Base-by-base conservation (phyloP, 2,888 invertebrate species). In the Cheilosia soror region DNA sequence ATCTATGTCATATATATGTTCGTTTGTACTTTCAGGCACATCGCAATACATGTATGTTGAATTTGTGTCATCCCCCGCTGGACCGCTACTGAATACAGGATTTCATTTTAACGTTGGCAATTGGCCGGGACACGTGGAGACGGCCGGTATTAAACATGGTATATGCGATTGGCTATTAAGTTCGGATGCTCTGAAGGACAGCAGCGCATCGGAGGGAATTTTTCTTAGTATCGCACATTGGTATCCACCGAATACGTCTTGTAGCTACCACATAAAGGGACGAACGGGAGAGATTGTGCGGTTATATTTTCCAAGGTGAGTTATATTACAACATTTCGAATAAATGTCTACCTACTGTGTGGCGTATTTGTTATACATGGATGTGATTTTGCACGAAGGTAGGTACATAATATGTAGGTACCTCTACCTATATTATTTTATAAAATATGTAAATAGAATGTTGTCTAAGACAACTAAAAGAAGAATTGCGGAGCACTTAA, bases 21-120 rank as follows among this genome's bases (percentile, higher is more conserved):
- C 20, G 58, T 81, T 57, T 77, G 15, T 75, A 57, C 55, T 76
- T 75, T 29, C 80, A 92, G 92, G 98, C 11, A 98, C 98, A 57
- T 97, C 97, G 25, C 96, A 96, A 89, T 96, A 97, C 90, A 93
- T 97, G 88, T 97, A 96, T 90, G 97, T 97, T 69, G 97, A 97
- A 91, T 97, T 97, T 90, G 96, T 97, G 87, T 97, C 97, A 49
- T 97, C 97, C 3, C 96, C 97, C 44, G 97, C 97, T 88, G 97
- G 97, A 51, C 98, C 98, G 0, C 93, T 98, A 25, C 93, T 98
- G 63, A 98, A 98, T 91, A 98, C 97, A 0, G 98, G 98, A 5
- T 98, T 98, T 91, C 98, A 98, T 92, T 98, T 98, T 93, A 98
- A 98, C 93, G 98, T 98, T 65, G 97, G 97, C 87, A 97, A 97